Evolutionary conservation across 2,888 invertebrate genomes (phyloP).

Genomic region (Mythimna albipuncta): DNA sequence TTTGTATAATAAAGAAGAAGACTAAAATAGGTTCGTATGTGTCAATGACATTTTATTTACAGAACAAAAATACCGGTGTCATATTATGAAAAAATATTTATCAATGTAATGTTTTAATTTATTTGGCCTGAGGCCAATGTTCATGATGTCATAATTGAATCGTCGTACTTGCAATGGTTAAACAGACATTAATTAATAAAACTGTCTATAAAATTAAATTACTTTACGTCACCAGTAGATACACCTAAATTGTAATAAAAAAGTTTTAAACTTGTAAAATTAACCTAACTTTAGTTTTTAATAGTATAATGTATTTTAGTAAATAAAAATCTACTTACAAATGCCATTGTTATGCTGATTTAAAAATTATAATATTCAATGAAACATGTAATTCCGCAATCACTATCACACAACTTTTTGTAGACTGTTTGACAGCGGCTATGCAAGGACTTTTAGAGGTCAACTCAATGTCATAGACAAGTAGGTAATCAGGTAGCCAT

Average conservation of each 20-base stretch:
- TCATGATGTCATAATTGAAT: slow-evolving; percentile 4
- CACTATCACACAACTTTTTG: slow-evolving; percentile 50
- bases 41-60: slow-evolving; percentile 1
- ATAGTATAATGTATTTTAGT: background rate
- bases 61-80: background rate
- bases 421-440: slow-evolving; percentile 71
- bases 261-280: slow-evolving; percentile 5
- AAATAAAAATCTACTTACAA: slow-evolving; percentile 72
- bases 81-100: background rate
- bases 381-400: slow-evolving; percentile 29
- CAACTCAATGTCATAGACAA: slow-evolving; percentile 83
- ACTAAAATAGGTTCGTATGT: background rate
- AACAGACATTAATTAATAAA: background rate
- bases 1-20: background rate
- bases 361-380: slow-evolving; percentile 15
- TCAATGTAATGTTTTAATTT: background rate
- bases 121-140: slow-evolving; percentile 1
- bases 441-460: slow-evolving; percentile 82
- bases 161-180: background rate
- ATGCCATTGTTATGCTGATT: slow-evolving; percentile 70
- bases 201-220: background rate
- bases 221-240: background rate
- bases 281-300: slow-evolving; percentile 41
- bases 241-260: background rate
- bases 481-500: slow-evolving; percentile 66